These are phyloP conservation scores for Arctia plantaginis DNA, from an alignment of 2,888 invertebrate species.

Conservation along the genomic window DNA sequence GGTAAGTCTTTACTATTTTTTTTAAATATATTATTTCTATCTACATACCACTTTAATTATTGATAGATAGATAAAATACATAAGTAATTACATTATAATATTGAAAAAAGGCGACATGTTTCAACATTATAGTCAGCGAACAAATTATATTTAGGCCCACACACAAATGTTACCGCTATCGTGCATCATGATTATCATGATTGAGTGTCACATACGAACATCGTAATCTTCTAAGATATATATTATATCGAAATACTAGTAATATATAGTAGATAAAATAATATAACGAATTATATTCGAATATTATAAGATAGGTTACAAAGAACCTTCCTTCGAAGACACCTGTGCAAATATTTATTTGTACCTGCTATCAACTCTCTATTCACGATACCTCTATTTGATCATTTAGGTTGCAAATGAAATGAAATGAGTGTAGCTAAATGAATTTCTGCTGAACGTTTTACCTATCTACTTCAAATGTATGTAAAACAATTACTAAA, in stretches of 20 bases:
- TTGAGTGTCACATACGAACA: not conserved
- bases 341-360: no score
- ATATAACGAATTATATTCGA: no score
- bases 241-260: not conserved
- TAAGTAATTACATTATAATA: not conserved
- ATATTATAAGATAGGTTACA: no score
- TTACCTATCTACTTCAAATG: not conserved
- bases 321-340: no score
- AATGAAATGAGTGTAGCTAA: no score
- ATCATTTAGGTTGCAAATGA: not conserved
- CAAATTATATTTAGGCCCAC: not conserved
- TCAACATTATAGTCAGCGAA: not conserved
- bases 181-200: not conserved
- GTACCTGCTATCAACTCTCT: no score
- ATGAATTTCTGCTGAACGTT: not conserved
- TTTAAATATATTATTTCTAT: not conserved
- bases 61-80: not conserved
- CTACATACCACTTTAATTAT: not conserved
- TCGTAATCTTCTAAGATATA: not conserved
- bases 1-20: constrained; percentile 60
- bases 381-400: not conserved
- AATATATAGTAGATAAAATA: not conserved
- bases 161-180: not conserved
- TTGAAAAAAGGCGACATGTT: not conserved
- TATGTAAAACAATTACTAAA: not conserved